These are phyloP conservation scores for Sebastes dallii DNA, from an alignment of 2,797 vertebrate species.

Conservation along the genomic window DNA sequence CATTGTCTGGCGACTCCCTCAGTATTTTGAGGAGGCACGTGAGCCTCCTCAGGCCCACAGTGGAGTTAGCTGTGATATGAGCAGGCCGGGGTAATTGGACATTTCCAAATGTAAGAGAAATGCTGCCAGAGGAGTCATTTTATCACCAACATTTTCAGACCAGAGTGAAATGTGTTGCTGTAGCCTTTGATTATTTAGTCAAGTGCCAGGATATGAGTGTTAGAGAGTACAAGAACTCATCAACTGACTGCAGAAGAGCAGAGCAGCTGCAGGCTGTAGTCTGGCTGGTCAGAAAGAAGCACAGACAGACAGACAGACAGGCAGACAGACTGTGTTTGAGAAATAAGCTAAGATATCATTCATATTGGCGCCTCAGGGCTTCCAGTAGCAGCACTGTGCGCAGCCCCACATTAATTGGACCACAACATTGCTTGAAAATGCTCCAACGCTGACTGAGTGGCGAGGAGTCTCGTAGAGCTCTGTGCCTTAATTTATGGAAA, in stretches of 20 bases:
- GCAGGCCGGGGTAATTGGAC: slow-evolving; percentile 1
- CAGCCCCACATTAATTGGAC: slow-evolving; percentile 24
- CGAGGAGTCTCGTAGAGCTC: background rate
- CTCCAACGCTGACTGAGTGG: background rate
- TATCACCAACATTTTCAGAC: slow-evolving; percentile 13
- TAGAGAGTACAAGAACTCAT: slow-evolving; percentile 14
- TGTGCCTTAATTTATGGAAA: slow-evolving; percentile 30
- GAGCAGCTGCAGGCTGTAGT: slow-evolving; percentile 21
- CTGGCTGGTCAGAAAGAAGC: background rate
- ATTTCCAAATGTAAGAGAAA: background rate
- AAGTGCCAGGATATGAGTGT: slow-evolving; percentile 1
- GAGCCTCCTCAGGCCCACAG: background rate
- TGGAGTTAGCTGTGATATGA: background rate
- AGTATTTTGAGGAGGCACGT: background rate
- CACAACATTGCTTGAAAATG: slow-evolving; percentile 7
- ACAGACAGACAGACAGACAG: background rate
- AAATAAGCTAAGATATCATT: slow-evolving; percentile 19
- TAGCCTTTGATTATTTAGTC: slow-evolving; percentile 25
- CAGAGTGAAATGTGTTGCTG: slow-evolving; percentile 9
- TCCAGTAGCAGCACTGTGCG: slow-evolving; percentile 12
- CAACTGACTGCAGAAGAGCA: background rate
- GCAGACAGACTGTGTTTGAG: background rate
- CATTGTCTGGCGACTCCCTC: background rate
- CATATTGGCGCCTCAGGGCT: slow-evolving; percentile 22
- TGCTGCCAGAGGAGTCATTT: slow-evolving; percentile 6